Percentiles rank a stretch among this genome's conserved stretches.
Evolutionary conservation across 2,888 invertebrate genomes (phyloP).

Genomic region (Drosophila colorata): DNA sequence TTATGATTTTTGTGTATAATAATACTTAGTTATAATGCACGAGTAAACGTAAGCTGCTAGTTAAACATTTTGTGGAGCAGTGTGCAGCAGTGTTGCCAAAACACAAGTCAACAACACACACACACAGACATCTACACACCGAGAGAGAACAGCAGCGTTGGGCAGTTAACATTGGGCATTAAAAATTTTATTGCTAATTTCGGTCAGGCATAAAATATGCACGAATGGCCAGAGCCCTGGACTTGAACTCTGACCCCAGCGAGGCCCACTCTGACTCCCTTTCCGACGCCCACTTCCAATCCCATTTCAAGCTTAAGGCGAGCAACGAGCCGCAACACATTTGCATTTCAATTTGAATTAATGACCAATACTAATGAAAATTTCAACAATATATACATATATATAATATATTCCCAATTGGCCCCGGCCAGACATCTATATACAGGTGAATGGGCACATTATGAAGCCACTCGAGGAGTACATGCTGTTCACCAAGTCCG

Average conservation of each 20-base stretch:
- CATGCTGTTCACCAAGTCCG: constrained; percentile 95
- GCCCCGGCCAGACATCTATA: constrained; percentile 90
- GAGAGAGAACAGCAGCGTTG: background rate
- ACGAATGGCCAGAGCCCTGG: constrained; percentile 49
- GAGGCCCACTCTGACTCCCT: background rate
- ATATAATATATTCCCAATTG: constrained; percentile 30
- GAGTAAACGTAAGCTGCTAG: constrained; percentile 2
- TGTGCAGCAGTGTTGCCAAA: constrained; percentile 12
- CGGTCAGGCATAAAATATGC: constrained; percentile 71
- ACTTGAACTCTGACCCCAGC: background rate
- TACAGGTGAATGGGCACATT: constrained; percentile 91
- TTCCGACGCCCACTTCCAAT: background rate
- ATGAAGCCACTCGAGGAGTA: constrained; percentile 97
- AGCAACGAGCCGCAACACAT: constrained; percentile 43
- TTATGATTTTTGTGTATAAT: background rate
- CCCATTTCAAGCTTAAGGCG: constrained; percentile 24
- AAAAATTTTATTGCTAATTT: constrained; percentile 79
- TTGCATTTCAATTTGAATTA: constrained; percentile 80
- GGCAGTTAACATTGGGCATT: constrained; percentile 61
- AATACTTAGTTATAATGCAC: background rate
- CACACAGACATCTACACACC: background rate
- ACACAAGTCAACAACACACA: constrained; percentile 15
- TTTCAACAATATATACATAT: constrained; percentile 38
- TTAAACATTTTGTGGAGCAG: constrained; percentile 9
- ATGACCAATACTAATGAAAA: constrained; percentile 79